Percentiles rank a stretch among this genome's conserved stretches.
These are phyloP conservation scores for Rhogogaster chlorosoma DNA, from an alignment of 2,888 invertebrate genomes.

Conservation along the genomic window DNA sequence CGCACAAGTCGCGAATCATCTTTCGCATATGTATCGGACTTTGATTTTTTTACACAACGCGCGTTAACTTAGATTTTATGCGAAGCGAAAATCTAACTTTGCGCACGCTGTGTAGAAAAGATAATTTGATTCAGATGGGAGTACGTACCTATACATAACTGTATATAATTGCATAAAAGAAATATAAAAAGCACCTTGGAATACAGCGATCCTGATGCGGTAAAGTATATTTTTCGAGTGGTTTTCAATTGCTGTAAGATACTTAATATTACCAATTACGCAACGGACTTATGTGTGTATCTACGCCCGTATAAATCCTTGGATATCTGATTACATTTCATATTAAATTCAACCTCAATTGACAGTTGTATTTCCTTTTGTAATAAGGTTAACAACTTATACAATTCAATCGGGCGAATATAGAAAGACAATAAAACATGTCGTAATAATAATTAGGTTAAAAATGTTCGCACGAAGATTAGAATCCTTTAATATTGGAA, in stretches of 20 bases:
- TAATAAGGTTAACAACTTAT: constrained; percentile 6
- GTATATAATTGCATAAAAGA: background rate
- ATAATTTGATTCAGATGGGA: no score
- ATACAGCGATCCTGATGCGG: background rate
- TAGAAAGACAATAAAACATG: constrained; percentile 8
- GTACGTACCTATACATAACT: background rate
- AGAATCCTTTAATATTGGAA: background rate
- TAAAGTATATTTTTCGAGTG: background rate
- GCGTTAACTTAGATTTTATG: no score
- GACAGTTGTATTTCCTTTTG: constrained; percentile 38
- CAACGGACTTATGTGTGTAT: constrained; percentile 52
- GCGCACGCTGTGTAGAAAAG: no score
- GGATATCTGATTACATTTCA: constrained; percentile 59
- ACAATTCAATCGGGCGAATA: background rate
- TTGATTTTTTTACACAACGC: no score
- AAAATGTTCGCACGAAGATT: background rate
- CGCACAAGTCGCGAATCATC: no score
- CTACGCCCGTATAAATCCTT: constrained; percentile 55
- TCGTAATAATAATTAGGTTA: background rate
- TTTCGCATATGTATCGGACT: no score
- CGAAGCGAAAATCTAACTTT: no score
- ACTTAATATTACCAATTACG: constrained; percentile 56
- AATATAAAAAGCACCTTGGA: background rate
- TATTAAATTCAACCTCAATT: constrained; percentile 45
- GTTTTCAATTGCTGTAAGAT: constrained; percentile 36